These are phyloP conservation scores for Paracanthobrama guichenoti DNA, from an alignment of 2,113 vertebrate species.

Conservation along the genomic window DNA sequence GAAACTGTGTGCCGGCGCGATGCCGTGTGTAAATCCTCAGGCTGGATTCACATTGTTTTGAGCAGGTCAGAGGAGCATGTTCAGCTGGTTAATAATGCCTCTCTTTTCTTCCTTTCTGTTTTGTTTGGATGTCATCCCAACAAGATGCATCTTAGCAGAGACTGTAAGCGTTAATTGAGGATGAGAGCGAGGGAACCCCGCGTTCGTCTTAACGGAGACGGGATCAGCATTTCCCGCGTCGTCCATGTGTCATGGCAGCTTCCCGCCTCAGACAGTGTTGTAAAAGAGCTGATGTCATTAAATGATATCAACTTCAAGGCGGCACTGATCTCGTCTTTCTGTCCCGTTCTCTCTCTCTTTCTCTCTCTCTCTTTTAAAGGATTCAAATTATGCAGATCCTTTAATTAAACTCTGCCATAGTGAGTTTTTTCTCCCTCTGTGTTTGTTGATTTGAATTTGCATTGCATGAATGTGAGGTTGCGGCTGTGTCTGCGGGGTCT, in stretches of 20 bases:
- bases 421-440: constrained; percentile 54
- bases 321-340: constrained; percentile 58
- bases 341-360: constrained; percentile 28
- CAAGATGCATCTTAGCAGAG: constrained; percentile 56
- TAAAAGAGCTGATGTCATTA: constrained; percentile 67
- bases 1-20: constrained; percentile 27
- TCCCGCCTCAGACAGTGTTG: constrained; percentile 46
- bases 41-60: constrained; percentile 52
- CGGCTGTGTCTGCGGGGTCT: constrained; percentile 45
- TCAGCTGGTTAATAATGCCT: constrained; percentile 58
- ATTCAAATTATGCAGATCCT: constrained; percentile 65
- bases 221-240: constrained; percentile 56
- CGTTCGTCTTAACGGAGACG: constrained; percentile 56
- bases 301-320: constrained; percentile 68
- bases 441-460: constrained; percentile 55
- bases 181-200: constrained; percentile 28
- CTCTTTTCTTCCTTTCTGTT: constrained; percentile 52
- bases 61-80: constrained; percentile 58
- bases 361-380: constrained; percentile 27
- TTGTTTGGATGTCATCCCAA: constrained; percentile 56
- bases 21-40: constrained; percentile 33
- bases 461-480: constrained; percentile 51
- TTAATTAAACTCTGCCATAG: constrained; percentile 64
- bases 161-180: constrained; percentile 55
- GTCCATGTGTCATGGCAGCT: constrained; percentile 48